A percentile compares a stretch with the other conserved stretches of the same genome.
Conservation (phyloP, 2,888 invertebrate species). For the Drosophila seclusa region DNA sequence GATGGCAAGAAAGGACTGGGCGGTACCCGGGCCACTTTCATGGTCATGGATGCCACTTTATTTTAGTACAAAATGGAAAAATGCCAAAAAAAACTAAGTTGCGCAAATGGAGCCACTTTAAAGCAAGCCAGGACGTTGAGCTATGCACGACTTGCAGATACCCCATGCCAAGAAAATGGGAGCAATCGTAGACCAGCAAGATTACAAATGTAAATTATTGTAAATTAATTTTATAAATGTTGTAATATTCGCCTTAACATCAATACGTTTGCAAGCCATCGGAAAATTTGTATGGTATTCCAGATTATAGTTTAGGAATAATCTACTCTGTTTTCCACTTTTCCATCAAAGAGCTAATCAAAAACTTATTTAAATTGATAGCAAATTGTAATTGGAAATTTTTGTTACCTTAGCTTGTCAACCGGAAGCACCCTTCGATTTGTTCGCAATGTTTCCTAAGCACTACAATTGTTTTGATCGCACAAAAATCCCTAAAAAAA, state of each 20-base stretch:
- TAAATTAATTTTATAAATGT: not conserved
- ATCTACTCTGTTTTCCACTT: not conserved
- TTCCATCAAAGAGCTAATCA: not conserved
- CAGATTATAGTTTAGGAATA: not conserved
- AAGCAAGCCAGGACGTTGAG: constrained; percentile 11
- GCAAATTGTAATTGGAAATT: not conserved
- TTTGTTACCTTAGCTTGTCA: not conserved
- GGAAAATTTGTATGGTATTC: not conserved
- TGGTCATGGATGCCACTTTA: constrained; percentile 52
- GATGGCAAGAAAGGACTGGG: not conserved
- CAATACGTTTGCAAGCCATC: not conserved
- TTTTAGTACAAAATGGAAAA: constrained; percentile 48
- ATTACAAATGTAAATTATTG: not conserved
- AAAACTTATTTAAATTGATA: not conserved
- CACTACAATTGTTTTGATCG: not conserved
- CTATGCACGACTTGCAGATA: constrained; percentile 10
- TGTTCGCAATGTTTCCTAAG: too few relatives aligned
- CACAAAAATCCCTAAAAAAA: not conserved
- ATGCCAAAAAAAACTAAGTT: constrained; percentile 49
- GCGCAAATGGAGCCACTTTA: constrained; percentile 45
- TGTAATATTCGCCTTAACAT: not conserved
- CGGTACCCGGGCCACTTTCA: constrained; percentile 40
- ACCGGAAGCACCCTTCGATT: too few relatives aligned
- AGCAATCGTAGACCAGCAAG: not conserved
- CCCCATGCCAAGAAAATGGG: not conserved